Percentiles rank a stretch among this genome's conserved stretches.
Conservation (phyloP, 2,797 vertebrate species). For the Tangara arthus region DNA sequence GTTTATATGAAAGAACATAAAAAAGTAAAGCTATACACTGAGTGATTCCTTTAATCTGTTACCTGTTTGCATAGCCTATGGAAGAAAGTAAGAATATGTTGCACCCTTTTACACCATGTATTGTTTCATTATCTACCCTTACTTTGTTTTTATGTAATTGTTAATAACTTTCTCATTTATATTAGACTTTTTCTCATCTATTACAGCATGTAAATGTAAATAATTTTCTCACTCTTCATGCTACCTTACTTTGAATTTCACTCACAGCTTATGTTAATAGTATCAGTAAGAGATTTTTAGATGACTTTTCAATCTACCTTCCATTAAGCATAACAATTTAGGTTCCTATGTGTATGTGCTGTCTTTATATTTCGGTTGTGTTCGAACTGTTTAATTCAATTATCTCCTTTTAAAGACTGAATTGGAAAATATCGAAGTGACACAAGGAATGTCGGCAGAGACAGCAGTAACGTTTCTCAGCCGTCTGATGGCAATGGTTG, state of each 20-base stretch:
- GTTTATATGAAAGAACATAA: neutral
- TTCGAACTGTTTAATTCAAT: conserved; percentile 55
- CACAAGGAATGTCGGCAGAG: conserved; percentile 97
- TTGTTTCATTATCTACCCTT: neutral
- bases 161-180: neutral
- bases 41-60: neutral
- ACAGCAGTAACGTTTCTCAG: conserved; percentile 95
- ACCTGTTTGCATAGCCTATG: neutral
- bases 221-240: neutral
- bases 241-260: conserved; percentile 13
- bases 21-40: neutral
- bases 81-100: neutral
- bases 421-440: conserved; percentile 93
- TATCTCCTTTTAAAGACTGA: conserved; percentile 83
- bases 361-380: conserved; percentile 30
- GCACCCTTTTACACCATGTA: neutral
- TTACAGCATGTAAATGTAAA: conserved; percentile 2
- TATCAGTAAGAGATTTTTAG: neutral
- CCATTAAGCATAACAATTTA: neutral
- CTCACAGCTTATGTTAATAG: neutral
- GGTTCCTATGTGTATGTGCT: neutral
- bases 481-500: conserved; percentile 97
- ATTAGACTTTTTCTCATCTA: neutral
- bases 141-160: neutral
- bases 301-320: neutral